Base-by-base conservation (phyloP, 2,797 vertebrate species). In the Vireo griseus region DNA sequence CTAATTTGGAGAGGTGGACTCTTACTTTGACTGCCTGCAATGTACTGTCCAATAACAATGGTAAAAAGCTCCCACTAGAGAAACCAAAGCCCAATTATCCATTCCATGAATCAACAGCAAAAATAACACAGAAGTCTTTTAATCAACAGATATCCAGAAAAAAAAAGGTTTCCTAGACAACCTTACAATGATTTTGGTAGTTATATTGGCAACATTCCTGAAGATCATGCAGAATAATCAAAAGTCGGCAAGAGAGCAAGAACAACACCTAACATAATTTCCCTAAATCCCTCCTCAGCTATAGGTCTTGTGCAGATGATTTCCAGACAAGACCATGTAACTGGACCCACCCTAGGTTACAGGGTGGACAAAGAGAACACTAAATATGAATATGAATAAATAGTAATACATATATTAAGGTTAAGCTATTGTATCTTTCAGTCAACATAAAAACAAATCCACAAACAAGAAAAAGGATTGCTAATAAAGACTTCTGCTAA, bases 161-260 rank as follows among this genome's bases (percentile, higher is more conserved):
- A 33, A 33, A 55, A 84, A 94, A 82, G 8, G 10, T 93, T 96
- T 93, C 89, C 96, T 81, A 91, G 78, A 91, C 87, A 92, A 89
- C 67, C 33, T 79, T 61, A 66, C 17, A 73, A 85, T 35, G 20
- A 73, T 85, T 51, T 57, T 88, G 63, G 42, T 93, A 86, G 73
- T 88, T 95, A 84, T 47, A 89, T 45, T 45, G 66, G 67, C 67
- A 88, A 66, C 57, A 88, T 93, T 95, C 77, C 52, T 79, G 55
- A 92, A 79, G 55, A 91, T 93, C 86, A 87, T 96, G 89, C 35
- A 35, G 74, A 94, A 73, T 85, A 93, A 92, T 92, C 86, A 89
- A 69, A 79, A 63, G 55, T 73, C 58, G 0, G 47, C 77, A 92
- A 88, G 69, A 71, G 18, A 25, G 73, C 51, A 78, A 92, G 40